Base-by-base conservation (phyloP, 2,113 vertebrate genomes). In the Mandrillus leucophaeus region DNA sequence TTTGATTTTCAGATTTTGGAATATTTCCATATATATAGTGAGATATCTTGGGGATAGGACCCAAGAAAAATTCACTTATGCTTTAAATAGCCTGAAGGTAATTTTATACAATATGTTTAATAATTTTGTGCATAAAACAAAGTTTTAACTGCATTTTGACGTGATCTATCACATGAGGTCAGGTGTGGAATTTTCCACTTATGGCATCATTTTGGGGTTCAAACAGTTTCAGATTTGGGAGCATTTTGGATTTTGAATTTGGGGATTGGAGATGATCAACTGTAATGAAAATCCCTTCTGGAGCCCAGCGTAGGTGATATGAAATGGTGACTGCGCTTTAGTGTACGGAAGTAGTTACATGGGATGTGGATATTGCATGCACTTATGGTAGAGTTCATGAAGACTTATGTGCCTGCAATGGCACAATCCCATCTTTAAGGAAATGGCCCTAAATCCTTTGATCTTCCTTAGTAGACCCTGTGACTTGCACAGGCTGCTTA, bases 301-400 rank as follows among this genome's bases (percentile, higher is more conserved):
- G 4, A 59, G 23, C 64, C 14, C 25, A 55, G 32, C 6, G 18
- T 27, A 45, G 75, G 38, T 45, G 35, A 45, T 76, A 86, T 88
- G 48, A 88, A 75, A 18, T 43, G 61, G 45, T 18, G 13, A 25
- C 68, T 88, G 43, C 16, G 38, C 40, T 48, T 81, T 11, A 81
- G 40, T 48, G 66, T 22, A 3, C 11, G 0, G 9, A n/a, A 11
- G 18, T 35, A 5, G 11, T 61, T 30, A 40, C 3, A 3, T 8
- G 18, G 22, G 18, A 4, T 12, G 1, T 1, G 43, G 43, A 16
- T 45, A 13, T 2, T 5, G 6, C n/a, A 20, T 6, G 3, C 1
- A 3, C 20, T 4, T 14, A 3, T 6, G 1, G 22, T 32, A 57
- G 43, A 52, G 12, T 38, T 75, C 23, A 16, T 40, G n/a, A 82